Base-by-base conservation (phyloP, 2,797 vertebrate genomes). In the Florisuga fusca region DNA sequence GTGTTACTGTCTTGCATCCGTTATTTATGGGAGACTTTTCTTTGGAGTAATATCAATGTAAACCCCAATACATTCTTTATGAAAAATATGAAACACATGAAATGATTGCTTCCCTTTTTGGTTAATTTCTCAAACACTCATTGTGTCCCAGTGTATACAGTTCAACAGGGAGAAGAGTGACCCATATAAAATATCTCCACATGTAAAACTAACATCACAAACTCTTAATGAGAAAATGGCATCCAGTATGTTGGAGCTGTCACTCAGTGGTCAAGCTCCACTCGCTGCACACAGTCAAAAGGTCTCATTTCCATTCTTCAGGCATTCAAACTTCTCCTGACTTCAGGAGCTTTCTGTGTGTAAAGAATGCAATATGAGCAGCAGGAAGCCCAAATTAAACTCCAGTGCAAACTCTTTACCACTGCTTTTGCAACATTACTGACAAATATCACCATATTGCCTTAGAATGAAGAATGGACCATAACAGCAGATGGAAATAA, bases 261-360 rank as follows among this genome's bases (percentile, higher is more conserved):
- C 51, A 45, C 22, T 55, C 31, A 7, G 48, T 57, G 48, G 22
- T 83, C 48, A 71, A 59, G 27, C 33, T 88, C 29, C 36, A 27
- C 51, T 55, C 1, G 0, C 51, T 73, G 59, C 51, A 50, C 17
- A 8, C 14, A 69, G 45, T 59, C 15, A 67, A 78, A 87, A 84
- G 21, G 41, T 71, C 57, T 79, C 18, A 80, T 94, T 94, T 79
- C 50, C n/a, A 80, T 92, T 95, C 61, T 84, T 83, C 34, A 64
- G 50, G 46, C 50, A 64, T 54, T 71, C n/a, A 90, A 54, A 77
- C 31, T 74, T 79, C 43, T 76, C 17, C 13, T 8, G 21, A 72
- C 50, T 76, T 63, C 57, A 77, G n/a, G 23, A 79, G 20, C 12
- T 89, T 87, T 72, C 26, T 2, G 0, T 26, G n/a, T 57, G 26